These are phyloP conservation scores for Drosophila ezoana DNA, from an alignment of 2,888 invertebrate genomes.

Conservation along the genomic window DNA sequence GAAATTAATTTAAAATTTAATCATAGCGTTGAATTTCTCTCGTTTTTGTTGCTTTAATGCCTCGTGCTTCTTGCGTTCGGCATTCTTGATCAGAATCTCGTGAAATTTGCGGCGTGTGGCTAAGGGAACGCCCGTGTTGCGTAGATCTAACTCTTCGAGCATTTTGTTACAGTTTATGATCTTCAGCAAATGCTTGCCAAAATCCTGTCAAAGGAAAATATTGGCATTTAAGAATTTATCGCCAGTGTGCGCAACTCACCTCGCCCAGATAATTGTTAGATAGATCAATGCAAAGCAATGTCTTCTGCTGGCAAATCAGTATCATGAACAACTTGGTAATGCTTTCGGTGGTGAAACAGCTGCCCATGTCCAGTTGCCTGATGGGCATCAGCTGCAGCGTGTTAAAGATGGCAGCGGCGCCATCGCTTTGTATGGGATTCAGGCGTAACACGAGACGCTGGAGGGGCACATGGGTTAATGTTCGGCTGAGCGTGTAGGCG, in stretches of 20 bases:
- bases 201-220: constrained; percentile 54
- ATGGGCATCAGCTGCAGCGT: constrained; percentile 75
- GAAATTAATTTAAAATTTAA: constrained; percentile 28
- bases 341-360: constrained; percentile 77
- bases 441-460: constrained; percentile 78
- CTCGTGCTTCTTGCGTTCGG: constrained; percentile 60
- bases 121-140: constrained; percentile 81
- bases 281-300: constrained; percentile 72
- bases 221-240: background rate
- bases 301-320: constrained; percentile 79
- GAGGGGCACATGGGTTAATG: constrained; percentile 71
- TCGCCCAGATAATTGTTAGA: constrained; percentile 82
- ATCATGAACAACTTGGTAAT: constrained; percentile 82
- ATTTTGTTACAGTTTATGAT: constrained; percentile 81
- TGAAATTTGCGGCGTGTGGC: constrained; percentile 76
- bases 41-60: constrained; percentile 55
- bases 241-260: constrained; percentile 50
- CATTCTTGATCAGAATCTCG: constrained; percentile 66
- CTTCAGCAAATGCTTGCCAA: constrained; percentile 82
- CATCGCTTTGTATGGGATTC: constrained; percentile 84
- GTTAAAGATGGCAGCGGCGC: constrained; percentile 82
- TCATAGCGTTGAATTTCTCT: constrained; percentile 62
- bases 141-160: constrained; percentile 77
- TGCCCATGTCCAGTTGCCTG: constrained; percentile 76
- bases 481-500: constrained; percentile 79